phyloP scores from a whole-genome alignment of 2,113 vertebrate genomes.

The Nanorana parkeri region DNA sequence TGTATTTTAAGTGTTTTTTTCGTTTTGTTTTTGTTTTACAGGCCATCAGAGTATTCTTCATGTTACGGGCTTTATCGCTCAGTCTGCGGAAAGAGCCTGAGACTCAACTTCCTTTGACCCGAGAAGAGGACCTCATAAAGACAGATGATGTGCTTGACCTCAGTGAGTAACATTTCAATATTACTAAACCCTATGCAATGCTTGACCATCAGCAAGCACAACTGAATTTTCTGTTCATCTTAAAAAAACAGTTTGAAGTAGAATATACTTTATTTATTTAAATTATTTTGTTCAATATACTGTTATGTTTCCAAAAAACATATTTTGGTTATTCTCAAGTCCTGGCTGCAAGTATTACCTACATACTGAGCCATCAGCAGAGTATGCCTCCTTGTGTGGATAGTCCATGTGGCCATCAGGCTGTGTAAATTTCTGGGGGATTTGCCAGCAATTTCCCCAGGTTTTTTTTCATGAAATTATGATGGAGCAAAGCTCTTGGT shows the following conservation, averaged over 20 bases:
- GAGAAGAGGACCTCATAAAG: conserved; percentile 94
- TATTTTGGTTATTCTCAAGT: neutral
- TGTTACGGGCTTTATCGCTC: conserved; percentile 90
- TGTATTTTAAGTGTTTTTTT: too few species aligned
- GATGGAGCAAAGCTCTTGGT: too few species aligned
- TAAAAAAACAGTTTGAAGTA: conserved; percentile 22
- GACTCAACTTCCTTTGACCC: conserved; percentile 91
- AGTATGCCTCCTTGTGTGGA: too few species aligned
- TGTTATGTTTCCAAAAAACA: neutral
- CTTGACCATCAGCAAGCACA: neutral
- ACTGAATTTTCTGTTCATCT: too few species aligned
- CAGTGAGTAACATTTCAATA: conserved; percentile 79
- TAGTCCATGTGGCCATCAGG: too few species aligned
- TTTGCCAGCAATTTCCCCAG: too few species aligned
- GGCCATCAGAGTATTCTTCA: conserved; percentile 98
- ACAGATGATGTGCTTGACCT: conserved; percentile 95
- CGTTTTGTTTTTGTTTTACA: conserved; percentile 63
- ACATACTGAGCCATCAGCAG: too few species aligned
- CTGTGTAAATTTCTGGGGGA: too few species aligned
- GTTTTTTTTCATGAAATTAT: too few species aligned
- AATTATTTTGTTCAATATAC: neutral
- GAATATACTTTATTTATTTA: neutral
- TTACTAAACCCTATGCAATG: neutral
- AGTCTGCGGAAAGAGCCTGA: conserved; percentile 87
- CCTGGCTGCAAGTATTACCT: too few species aligned